Evolutionary conservation across 2,888 invertebrate genomes (phyloP), one percentile per base, ranked within the genome.

Genomic region (Archaeoteleia sp.): DNA sequence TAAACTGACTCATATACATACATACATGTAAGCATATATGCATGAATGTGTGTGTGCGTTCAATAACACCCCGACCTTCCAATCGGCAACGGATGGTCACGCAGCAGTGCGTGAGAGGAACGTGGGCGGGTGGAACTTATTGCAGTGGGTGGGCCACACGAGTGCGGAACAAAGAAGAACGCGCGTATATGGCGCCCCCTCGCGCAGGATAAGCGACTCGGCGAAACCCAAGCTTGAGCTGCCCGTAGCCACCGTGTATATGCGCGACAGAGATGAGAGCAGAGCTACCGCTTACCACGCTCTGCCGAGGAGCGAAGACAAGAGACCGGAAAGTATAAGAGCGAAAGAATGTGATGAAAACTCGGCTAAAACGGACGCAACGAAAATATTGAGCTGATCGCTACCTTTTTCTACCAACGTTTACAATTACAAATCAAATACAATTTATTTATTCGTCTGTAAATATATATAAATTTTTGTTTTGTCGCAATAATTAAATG

Each of bases 121-220:
- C 75, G 79, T 80, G 78, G 80, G 79, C 78, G 80, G 77, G 76
- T 78, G 78, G 72, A 75, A 79, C 75, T 73, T 76, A 75, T 75
- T 75, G 72, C 71, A 68, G 76, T 79, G 78, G 80, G 78, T 68
- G 63, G 63, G 63, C 58, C 63, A 68, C 67, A 67, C 51, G 57
- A 62, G 53, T 57, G 67, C 57, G 67, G 42, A 53, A 67, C 67
- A 58, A 67, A 62, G 67, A 67, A 51, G 67, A 40, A 53, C 39
- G 25, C 30, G 30, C 42, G 2, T 42, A 20, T 23, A 40, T 15
- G 40, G 62, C 53, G 53, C 37, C 62, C 49, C 42, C 40, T 23
- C 29, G 40, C 15, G 67, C 23, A 2, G 35, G 53, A 67, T 40
- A 42, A 53, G 15, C 57, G 62, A 17, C 57, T 40, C 37, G 17